Base-by-base conservation (phyloP, 2,797 vertebrate species). In the Xiphorhynchus erythropygius region DNA sequence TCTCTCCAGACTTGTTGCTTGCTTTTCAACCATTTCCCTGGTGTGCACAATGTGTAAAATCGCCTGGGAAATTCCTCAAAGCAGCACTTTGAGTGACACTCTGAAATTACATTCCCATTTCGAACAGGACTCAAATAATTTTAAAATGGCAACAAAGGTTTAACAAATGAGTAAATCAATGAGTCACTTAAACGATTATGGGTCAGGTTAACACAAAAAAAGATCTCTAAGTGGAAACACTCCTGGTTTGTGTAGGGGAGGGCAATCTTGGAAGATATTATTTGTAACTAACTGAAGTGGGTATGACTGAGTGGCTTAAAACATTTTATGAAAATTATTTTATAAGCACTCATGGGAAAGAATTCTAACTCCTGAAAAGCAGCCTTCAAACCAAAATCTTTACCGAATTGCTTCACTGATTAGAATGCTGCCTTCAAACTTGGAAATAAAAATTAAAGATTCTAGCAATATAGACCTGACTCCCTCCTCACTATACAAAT, bases 81-180 rank as follows among this genome's bases (percentile, higher is more conserved):
- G 49, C 39, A 57, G 10, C 18, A 68, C 71, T 88, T 90, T n/a
- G 30, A 82, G 19, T 62, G 39, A 27, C 7, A 17, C n/a, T 73
- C 84, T 39, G 44, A 79, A 87, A 87, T 74, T 5, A 30, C 39
- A 47, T 73, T 79, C 42, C 28, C 11, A 33, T 89, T 90, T 78
- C 84, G 73, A 90, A 76, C 10, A 22, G 27, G 28, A 57, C 17
- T 47, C 9, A 28, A 68, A 37, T 37, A 25, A 53, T 69, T 79
- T 82, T 41, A 24, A 83, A 91, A 81, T 47, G 28, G 64, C 23
- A 80, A 83, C 14, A 62, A 70, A 55, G 23, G 8, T 55, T 76
- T 49, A 76, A 53, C 24, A 79, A 91, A 65, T 44, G 81, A 32
- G 7, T 15, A 89, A 82, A 84, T 46, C 53, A 55, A 28, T 25